Evolutionary conservation across 1,140 invertebrate species (phyloP).

Genomic region (Drosophila ironensis): DNA sequence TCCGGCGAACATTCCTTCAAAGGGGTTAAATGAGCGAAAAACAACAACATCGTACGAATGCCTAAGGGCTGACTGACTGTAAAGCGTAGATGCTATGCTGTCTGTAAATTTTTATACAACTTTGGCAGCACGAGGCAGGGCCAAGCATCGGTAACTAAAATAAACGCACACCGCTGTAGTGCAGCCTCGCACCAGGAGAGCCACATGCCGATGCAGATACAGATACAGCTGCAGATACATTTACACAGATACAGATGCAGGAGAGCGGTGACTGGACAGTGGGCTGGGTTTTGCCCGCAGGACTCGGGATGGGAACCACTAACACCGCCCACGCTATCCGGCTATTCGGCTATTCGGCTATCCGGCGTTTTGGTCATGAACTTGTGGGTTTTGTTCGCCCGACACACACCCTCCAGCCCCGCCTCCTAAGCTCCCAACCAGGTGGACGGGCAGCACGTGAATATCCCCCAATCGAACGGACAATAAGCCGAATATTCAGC

Average conservation of each 20-base stretch:
- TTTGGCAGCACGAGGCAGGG: constrained; percentile 42
- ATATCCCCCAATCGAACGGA: not conserved
- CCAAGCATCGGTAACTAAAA: constrained; percentile 56
- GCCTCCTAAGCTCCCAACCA: constrained; percentile 1
- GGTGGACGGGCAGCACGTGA: constrained; percentile 33
- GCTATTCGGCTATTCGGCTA: constrained; percentile 2
- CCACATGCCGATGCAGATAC: constrained; percentile 7
- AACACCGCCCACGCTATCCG: constrained; percentile 67
- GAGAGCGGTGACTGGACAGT: constrained; percentile 21
- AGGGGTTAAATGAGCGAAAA: constrained; percentile 73
- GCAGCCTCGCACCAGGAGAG: not conserved
- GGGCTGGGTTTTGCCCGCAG: not conserved
- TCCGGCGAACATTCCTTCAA: constrained; percentile 63
- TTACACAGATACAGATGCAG: constrained; percentile 8
- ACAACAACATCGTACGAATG: constrained; percentile 47
- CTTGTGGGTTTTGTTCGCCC: constrained; percentile 52
- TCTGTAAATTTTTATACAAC: constrained; percentile 59
- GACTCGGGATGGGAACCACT: constrained; percentile 4
- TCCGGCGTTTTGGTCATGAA: constrained; percentile 75
- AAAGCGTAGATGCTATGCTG: constrained; percentile 56
- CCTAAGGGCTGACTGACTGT: constrained; percentile 45
- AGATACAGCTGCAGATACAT: constrained; percentile 4
- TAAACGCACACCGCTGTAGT: constrained; percentile 42
- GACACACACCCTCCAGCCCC: not conserved
- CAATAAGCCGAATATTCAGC: not conserved